Base-by-base conservation (phyloP, 2,888 invertebrate genomes). In the Lypha dubia region DNA sequence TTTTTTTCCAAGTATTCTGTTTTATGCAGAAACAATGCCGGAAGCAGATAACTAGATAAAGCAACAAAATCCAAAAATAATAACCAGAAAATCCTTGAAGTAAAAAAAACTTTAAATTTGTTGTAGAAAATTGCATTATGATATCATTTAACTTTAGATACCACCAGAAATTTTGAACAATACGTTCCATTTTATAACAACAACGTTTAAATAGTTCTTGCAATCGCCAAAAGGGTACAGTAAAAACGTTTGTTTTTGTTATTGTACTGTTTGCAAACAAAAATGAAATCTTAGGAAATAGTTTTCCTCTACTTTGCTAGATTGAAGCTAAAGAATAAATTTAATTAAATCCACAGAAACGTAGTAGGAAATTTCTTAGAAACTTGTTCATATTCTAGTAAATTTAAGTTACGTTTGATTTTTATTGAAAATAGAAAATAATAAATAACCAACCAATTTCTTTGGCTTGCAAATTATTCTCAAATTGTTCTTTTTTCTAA, bases 11-110 rank as follows among this genome's bases (percentile, higher is more conserved):
- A 49, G 56, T 56, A 38, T 71, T 71, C 9, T 62, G 53, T 46
- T 74, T 67, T 73, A 79, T 28, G 56, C 49, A 65, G 60, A 17
- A 77, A 82, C 63, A 67, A 73, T 58, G 58, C 83, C 73, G 83
- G 83, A 83, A 77, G 68, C 68, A 51, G 51, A 2, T 44, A 83
- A 83, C 22, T 67, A 73, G 60, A 22, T 22, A 62, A 35, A 44
- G 62, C 74, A 77, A 56, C 49, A 62, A 62, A n/a, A 62, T 41
- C 4, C 28, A 73, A 46, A 79, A 62, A 46, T 56, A 44, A 71
- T 44, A 70, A 63, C 35, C 20, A 58, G 68, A 35, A 80, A 74
- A 60, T 22, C 74, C 80, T 81, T 81, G 80, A 81, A 75, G 60
- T 73, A 65, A 62, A 28, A 24, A 20, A 28, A 24, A 20, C 32